Evolutionary conservation across 2,113 vertebrate species (phyloP).

Genomic region (Cololabis saira): DNA sequence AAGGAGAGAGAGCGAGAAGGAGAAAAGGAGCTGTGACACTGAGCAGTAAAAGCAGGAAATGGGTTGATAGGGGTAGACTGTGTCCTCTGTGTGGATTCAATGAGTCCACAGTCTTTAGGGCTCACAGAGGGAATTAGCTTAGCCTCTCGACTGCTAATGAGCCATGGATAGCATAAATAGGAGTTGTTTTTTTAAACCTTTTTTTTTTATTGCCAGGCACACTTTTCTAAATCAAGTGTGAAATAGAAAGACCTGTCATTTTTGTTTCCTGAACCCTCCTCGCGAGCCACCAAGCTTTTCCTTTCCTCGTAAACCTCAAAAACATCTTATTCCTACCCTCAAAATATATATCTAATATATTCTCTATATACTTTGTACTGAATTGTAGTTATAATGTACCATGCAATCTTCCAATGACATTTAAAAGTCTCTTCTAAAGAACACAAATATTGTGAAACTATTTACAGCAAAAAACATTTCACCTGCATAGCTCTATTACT

Average conservation of each 20-base stretch:
- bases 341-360: constrained; percentile 82
- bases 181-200: constrained; percentile 19
- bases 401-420: constrained; percentile 85
- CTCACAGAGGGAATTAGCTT: constrained; percentile 76
- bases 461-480: constrained; percentile 83
- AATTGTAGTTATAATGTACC: constrained; percentile 85
- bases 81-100: constrained; percentile 77
- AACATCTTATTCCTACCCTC: constrained; percentile 70
- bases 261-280: constrained; percentile 41
- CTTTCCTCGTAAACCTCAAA: constrained; percentile 49
- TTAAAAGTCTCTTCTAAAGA: constrained; percentile 84
- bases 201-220: constrained; percentile 78
- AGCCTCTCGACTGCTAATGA: constrained; percentile 81
- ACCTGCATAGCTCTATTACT: constrained; percentile 84
- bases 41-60: constrained; percentile 71
- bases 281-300: constrained; percentile 33
- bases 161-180: constrained; percentile 80
- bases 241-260: constrained; percentile 69
- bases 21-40: constrained; percentile 59
- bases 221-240: constrained; percentile 82
- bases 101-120: constrained; percentile 79
- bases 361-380: constrained; percentile 82
- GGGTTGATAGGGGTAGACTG: constrained; percentile 69
- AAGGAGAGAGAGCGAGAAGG: constrained; percentile 13
- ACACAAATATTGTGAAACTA: constrained; percentile 84